Base-by-base conservation (phyloP, 2,797 vertebrate species). In the Parauchenoglanis ngamensis region DNA sequence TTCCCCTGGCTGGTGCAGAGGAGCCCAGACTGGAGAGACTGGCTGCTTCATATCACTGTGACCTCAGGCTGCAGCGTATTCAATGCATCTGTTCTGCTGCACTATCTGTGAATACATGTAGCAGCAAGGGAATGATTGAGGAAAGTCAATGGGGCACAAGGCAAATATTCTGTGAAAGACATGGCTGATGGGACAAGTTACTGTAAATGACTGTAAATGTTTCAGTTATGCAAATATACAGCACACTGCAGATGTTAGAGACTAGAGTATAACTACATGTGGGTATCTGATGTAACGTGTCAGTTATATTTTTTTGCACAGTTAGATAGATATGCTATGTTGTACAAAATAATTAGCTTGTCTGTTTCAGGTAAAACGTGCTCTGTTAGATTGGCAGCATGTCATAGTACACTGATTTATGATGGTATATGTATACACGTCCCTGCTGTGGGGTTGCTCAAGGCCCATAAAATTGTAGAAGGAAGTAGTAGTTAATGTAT, bases 71-170 rank as follows among this genome's bases (percentile, higher is more conserved):
- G 89, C 81, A 86, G 85, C 79, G 54, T 85, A 80, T 79, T 89
- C 88, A 91, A 91, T 91, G 90, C 87, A 90, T 91, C 89, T 88
- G 89, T 90, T 88, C 59, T 90, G 89, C 85, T 44, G 63, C 1
- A 70, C 75, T 70, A 75, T 90, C 87, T 89, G 68, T 87, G 88
- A 89, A 87, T 84, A 54, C 85, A 79, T 88, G 89, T 86, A 85
- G 73, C 61, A 89, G 57, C 79, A 57, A 73, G 82, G 87, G 85
- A 77, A 84, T 84, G 80, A 72, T 52, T 91, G 40, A 65, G 67
- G 40, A 79, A 89, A 84, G 88, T 91, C 86, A 89, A 46, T 70
- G 31, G 40, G 68, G 73, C 83, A 86, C 84, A 81, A 77, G 84
- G 67, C 80, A 83, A 65, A 83, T 83, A 80, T 86, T 86, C 73